phyloP scores from a whole-genome alignment of 2,888 invertebrate species.

The Pammene aurita region DNA sequence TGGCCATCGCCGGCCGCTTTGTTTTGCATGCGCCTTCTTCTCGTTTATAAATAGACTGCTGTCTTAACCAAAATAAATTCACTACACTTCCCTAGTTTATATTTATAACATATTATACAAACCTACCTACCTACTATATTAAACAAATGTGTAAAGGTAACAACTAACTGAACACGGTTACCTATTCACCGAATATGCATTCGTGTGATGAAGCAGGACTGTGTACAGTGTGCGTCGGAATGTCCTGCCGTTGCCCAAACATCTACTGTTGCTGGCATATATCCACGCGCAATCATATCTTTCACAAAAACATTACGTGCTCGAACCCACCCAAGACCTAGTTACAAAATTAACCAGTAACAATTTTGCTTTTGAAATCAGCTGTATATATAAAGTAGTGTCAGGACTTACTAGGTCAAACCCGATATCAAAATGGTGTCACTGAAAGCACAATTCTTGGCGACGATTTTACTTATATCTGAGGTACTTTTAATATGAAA shows the following conservation, averaged over 20 bases:
- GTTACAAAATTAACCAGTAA: constrained; percentile 61
- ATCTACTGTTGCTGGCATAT: constrained; percentile 53
- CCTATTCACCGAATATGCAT: background rate
- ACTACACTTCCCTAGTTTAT: no score
- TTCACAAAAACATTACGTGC: constrained; percentile 58
- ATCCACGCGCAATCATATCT: constrained; percentile 41
- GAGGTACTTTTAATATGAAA: constrained; percentile 24
- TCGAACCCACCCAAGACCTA: constrained; percentile 46
- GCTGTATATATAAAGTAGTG: constrained; percentile 66
- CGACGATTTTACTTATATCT: constrained; percentile 20
- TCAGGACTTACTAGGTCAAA: constrained; percentile 53
- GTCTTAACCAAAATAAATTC: no score
- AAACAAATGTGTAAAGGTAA: background rate
- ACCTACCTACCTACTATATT: no score
- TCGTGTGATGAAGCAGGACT: constrained; percentile 12
- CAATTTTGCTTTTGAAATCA: constrained; percentile 64
- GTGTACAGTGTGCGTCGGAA: constrained; percentile 5
- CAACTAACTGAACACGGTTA: background rate
- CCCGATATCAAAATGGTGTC: constrained; percentile 59
- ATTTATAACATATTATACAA: no score
- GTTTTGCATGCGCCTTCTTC: no score
- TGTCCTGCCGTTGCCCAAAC: constrained; percentile 57
- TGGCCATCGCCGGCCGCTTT: no score
- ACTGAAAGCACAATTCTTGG: constrained; percentile 49
- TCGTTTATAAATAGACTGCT: no score